These are phyloP conservation scores for Hydropsyche betteni DNA, from an alignment of 2,888 invertebrate species.

Conservation along the genomic window DNA sequence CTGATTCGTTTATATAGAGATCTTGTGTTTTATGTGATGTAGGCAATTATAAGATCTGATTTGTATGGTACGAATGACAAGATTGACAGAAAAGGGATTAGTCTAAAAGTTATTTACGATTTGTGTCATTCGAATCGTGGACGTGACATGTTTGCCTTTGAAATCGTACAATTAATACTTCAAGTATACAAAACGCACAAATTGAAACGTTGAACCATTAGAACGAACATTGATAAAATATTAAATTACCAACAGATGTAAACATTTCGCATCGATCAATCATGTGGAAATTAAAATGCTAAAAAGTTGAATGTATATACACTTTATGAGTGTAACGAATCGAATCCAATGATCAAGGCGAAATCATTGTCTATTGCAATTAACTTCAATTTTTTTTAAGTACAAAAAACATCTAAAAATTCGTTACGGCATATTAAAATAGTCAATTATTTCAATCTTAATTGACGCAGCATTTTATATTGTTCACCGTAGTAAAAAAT, in stretches of 20 bases:
- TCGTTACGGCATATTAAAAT: no score
- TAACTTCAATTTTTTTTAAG: no score
- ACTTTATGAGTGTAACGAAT: no score
- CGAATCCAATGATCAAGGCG: no score
- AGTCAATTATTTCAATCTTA: no score
- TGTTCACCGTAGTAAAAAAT: no score
- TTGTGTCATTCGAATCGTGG: background rate
- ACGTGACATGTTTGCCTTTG: background rate
- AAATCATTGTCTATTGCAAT: no score
- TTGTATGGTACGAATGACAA: background rate
- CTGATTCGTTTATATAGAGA: background rate
- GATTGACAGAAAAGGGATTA: background rate
- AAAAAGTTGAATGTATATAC: no score
- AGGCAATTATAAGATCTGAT: background rate
- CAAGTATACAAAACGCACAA: background rate
- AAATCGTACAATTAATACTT: background rate
- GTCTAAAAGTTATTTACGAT: no score
- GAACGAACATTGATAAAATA: background rate
- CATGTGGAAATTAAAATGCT: background rate
- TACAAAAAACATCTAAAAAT: no score
- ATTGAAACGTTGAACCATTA: background rate
- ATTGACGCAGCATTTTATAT: no score
- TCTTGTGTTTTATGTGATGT: background rate
- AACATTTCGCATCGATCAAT: background rate
- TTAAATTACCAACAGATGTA: constrained; percentile 1